Evolutionary conservation across 2,888 invertebrate species (phyloP), one percentile per base, ranked within the genome.

Genomic region (Euclidia mi): DNA sequence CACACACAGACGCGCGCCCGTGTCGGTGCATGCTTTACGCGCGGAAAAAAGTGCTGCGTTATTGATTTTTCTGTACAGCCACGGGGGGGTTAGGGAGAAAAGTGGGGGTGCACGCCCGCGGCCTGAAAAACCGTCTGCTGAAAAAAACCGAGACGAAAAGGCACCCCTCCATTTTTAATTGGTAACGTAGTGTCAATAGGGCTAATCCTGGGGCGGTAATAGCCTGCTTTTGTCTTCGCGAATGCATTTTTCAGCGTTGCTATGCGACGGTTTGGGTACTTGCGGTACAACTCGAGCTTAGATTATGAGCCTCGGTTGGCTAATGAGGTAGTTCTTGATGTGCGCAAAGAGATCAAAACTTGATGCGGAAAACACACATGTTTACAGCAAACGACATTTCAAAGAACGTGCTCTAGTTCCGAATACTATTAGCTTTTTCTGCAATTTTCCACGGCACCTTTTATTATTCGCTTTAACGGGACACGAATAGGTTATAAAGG

Each of bases 1-100:
- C 87, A 80, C 89, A 89, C 90, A 87, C 86, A 78, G 48, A 4
- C 57, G 56, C 65, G 47, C 52, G 51, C 6, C 79, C 83, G 83
- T 89, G 92, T 91, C 92, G 92, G 92, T 94, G 94, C 94, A 94
- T 94, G 94, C 91, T 95, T 95, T 95, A 95, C 94, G 94, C 94
- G 93, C 90, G 92, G 94, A 95, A 95, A 95, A 95, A 94, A 94
- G 91, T 93, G 94, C 94, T 94, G 95, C 94, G 94, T 93, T 94
- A 95, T 94, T 94, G 95, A 94, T 95, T 95, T 95, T 94, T 92
- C 94, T 91, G 90, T 91, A 91, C 92, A 88, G 91, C 88, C 86
- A 87, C 79, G 88, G 85, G 85, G 84, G 78, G 79, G 71, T 48
- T 64, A 69, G 78, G 84, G 81, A 65, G 77, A 76, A 60, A 68